These are phyloP conservation scores for Pygoscelis adeliae DNA, from an alignment of 2,113 vertebrate species.

Conservation along the genomic window DNA sequence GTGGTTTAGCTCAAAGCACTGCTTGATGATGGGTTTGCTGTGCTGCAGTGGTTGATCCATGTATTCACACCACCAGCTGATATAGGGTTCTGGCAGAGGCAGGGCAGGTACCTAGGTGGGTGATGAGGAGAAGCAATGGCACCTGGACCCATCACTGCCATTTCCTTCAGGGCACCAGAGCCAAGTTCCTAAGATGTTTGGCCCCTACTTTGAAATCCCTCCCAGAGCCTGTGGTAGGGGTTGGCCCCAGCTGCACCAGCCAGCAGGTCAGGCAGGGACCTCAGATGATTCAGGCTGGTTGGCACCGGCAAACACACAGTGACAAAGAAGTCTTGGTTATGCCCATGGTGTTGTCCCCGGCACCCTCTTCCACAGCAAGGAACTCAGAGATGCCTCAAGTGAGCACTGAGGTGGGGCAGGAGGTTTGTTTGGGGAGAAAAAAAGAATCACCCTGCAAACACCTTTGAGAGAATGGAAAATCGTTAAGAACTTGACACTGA, in stretches of 20 bases:
- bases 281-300: background rate
- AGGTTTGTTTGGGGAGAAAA: too few relatives aligned
- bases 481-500: background rate
- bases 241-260: background rate
- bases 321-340: background rate
- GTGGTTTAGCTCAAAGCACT: background rate
- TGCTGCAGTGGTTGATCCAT: background rate
- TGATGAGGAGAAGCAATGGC: background rate
- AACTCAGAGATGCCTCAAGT: background rate
- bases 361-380: background rate
- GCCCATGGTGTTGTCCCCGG: background rate
- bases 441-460: background rate
- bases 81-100: background rate
- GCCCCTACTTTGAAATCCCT: background rate
- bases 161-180: background rate
- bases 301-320: rapidly evolving
- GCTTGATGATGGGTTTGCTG: background rate
- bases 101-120: background rate
- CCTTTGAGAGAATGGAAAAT: background rate
- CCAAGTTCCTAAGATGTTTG: background rate
- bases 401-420: background rate
- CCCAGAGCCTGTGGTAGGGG: too few relatives aligned
- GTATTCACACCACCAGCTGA: background rate
- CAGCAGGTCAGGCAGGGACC: background rate
- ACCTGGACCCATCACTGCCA: background rate